phyloP scores from a whole-genome alignment of 2,888 invertebrate species.

The Thymelicus sylvestris region DNA sequence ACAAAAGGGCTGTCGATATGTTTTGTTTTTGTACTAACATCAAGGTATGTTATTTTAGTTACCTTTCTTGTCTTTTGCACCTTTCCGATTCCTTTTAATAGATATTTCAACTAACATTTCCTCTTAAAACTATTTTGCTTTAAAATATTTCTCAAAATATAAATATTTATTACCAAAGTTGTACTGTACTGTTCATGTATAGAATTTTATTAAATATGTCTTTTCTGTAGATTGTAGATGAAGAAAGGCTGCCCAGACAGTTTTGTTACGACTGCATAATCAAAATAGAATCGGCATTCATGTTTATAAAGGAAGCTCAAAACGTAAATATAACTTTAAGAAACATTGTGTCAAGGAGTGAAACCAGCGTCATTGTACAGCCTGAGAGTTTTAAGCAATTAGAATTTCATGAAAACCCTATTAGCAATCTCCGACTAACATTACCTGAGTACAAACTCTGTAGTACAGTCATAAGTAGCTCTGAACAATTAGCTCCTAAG shows the following conservation, averaged over 20 bases:
- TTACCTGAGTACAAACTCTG: constrained; percentile 64
- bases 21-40: constrained; percentile 74
- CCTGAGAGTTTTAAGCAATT: constrained; percentile 49
- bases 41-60: constrained; percentile 48
- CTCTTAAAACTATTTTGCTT: too few species aligned
- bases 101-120: too few species aligned
- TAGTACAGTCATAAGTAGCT: constrained; percentile 48
- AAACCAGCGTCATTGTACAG: constrained; percentile 64
- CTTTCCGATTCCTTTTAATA: too few species aligned
- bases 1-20: constrained; percentile 62
- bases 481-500: constrained; percentile 44
- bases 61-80: too few species aligned
- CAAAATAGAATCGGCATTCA: constrained; percentile 77
- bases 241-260: constrained; percentile 76
- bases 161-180: too few species aligned
- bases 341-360: constrained; percentile 61
- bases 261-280: constrained; percentile 79
- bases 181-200: too few species aligned
- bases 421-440: constrained; percentile 54
- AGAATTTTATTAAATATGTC: neutral
- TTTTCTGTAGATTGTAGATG: constrained; percentile 58
- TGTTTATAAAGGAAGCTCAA: constrained; percentile 74
- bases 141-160: too few species aligned
- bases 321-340: constrained; percentile 66
- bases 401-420: constrained; percentile 39